Conservation (phyloP, 2,797 vertebrate genomes). For the Euthynnus affinis region DNA sequence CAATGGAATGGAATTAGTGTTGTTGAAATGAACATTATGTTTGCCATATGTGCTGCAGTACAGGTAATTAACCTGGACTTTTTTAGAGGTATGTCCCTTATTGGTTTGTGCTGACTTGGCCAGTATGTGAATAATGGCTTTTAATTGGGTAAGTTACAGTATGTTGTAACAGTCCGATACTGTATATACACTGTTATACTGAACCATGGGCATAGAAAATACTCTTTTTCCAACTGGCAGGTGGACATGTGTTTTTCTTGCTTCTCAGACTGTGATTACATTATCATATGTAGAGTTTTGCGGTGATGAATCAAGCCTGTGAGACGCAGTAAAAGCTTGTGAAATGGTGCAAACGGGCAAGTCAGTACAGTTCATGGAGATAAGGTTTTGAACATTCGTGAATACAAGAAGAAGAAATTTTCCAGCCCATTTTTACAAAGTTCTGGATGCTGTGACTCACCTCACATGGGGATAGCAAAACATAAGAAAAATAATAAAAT, state of each 20-base stretch:
- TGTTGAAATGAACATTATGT: too few relatives aligned
- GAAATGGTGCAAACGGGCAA: not conserved
- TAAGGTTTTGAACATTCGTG: not conserved
- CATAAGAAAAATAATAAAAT: too few relatives aligned
- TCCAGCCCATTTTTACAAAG: not conserved
- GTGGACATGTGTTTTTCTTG: too few relatives aligned
- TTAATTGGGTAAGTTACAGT: not conserved
- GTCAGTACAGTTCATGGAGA: constrained; percentile 1
- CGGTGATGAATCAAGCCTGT: too few relatives aligned
- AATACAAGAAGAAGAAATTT: not conserved
- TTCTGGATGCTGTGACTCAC: not conserved
- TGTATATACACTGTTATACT: too few relatives aligned
- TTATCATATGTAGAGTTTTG: too few relatives aligned
- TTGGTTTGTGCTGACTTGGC: not conserved
- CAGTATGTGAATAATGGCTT: not conserved
- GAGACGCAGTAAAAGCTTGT: too few relatives aligned
- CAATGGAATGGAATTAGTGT: too few relatives aligned
- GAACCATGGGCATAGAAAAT: too few relatives aligned
- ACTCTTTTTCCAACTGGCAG: too few relatives aligned
- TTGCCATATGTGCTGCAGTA: not conserved
- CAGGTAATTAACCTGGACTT: not conserved
- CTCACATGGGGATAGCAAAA: not conserved
- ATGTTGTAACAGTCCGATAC: not conserved
- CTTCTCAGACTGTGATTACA: too few relatives aligned
- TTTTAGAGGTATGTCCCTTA: too few relatives aligned